Percentiles rank a stretch among this genome's conserved stretches.
These are phyloP conservation scores for Idaea aversata DNA, from an alignment of 2,888 invertebrate species.

Conservation along the genomic window DNA sequence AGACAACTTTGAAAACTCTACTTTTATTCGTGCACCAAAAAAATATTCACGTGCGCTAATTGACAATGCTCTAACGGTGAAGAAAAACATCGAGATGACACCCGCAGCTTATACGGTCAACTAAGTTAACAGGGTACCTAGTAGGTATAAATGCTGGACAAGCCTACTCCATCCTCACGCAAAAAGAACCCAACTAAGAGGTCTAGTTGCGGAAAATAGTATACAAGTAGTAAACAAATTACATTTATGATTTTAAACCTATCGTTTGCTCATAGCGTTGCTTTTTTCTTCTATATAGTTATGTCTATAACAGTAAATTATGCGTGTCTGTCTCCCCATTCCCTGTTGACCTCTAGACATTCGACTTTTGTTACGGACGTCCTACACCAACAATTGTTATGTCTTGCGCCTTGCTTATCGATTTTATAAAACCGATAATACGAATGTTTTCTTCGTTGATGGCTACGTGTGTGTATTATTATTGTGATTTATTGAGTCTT, in stretches of 20 bases:
- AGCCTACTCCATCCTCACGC: too few relatives aligned
- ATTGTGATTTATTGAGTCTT: background rate
- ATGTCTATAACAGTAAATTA: slow-evolving; percentile 3
- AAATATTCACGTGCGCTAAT: too few relatives aligned
- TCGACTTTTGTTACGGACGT: slow-evolving; percentile 46
- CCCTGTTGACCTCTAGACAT: slow-evolving; percentile 66
- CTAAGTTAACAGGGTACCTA: too few relatives aligned
- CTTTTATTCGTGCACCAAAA: too few relatives aligned
- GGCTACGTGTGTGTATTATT: background rate
- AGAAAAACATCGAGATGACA: too few relatives aligned
- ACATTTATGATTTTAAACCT: background rate
- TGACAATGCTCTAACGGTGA: too few relatives aligned
- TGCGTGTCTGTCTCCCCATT: slow-evolving; percentile 13
- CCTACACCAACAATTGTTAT: slow-evolving; percentile 32
- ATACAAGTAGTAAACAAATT: too few relatives aligned
- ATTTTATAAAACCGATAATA: slow-evolving; percentile 36
- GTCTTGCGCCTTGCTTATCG: slow-evolving; percentile 31
- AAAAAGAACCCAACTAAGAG: too few relatives aligned
- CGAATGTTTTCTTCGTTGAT: slow-evolving; percentile 1
- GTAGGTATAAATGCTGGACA: too few relatives aligned
- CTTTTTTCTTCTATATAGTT: background rate
- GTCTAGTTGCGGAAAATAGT: too few relatives aligned
- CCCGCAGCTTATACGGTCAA: too few relatives aligned
- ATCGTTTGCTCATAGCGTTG: background rate
- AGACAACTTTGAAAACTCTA: background rate